A percentile compares a stretch with the other conserved stretches of the same genome.
Conservation (phyloP, 2,888 invertebrate genomes). For the Caenorhabditis becei region DNA sequence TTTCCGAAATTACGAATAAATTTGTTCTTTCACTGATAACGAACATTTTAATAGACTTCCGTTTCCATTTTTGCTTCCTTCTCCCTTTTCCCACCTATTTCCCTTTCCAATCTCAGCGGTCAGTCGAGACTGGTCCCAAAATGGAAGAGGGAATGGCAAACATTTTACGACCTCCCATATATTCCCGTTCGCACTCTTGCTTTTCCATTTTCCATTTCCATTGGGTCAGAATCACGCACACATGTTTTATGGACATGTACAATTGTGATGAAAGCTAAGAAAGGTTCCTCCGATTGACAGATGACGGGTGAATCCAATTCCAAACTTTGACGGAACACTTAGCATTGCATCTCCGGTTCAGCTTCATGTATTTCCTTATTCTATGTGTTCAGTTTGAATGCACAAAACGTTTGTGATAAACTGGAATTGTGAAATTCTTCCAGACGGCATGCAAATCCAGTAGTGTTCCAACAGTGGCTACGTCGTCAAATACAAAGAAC, state of each 20-base stretch:
- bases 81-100: neutral
- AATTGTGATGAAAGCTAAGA: neutral
- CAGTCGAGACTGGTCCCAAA: neutral
- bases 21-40: constrained; percentile 2
- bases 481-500: constrained; percentile 34
- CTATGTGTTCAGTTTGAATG: too few species aligned
- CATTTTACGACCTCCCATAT: constrained; percentile 41
- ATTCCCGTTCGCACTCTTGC: constrained; percentile 38
- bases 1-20: neutral
- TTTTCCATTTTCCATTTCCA: neutral
- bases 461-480: constrained; percentile 41
- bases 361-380: neutral
- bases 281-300: constrained; percentile 16
- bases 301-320: constrained; percentile 12
- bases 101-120: constrained; percentile 11
- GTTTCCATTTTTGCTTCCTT: neutral
- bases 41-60: constrained; percentile 1
- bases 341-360: neutral
- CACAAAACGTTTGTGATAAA: too few species aligned
- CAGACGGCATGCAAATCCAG: constrained; percentile 62
- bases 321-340: neutral
- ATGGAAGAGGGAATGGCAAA: neutral
- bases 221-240: constrained; percentile 34
- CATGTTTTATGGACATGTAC: constrained; percentile 34
- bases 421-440: constrained; percentile 16